These are phyloP conservation scores for Epizoanthus ramosus DNA, from an alignment of 92 coral and sea anemone genomes.

Conservation along the genomic window DNA sequence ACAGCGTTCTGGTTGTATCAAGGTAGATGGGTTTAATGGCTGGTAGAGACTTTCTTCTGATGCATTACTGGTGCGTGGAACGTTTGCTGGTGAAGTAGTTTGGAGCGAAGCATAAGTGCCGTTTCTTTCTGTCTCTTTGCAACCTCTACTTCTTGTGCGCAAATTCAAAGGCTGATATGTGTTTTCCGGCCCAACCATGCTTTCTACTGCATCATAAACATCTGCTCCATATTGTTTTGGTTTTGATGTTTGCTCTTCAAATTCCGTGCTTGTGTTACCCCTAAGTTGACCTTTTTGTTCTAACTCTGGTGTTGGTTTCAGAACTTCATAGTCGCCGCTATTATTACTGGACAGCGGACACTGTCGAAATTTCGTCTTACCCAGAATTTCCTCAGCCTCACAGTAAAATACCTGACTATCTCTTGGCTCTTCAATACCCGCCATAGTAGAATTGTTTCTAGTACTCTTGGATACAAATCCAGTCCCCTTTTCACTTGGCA, in stretches of 20 bases:
- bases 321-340: slow-evolving; percentile 20
- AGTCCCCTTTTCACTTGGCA: neutral
- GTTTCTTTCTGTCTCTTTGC: neutral
- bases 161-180: slow-evolving; percentile 15
- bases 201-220: slow-evolving; percentile 1
- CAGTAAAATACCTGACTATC: neutral
- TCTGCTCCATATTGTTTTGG: neutral
- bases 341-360: slow-evolving; percentile 21
- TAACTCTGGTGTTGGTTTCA: neutral
- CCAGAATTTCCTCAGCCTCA: neutral
- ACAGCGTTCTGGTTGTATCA: neutral
- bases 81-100: neutral
- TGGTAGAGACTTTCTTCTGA: slow-evolving; percentile 14
- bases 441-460: neutral
- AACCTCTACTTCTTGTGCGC: neutral
- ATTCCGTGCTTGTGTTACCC: neutral
- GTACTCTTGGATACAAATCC: neutral
- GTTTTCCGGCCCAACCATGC: neutral
- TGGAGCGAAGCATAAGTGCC: slow-evolving; percentile 22
- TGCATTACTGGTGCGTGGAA: neutral
- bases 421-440: neutral
- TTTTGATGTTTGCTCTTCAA: neutral
- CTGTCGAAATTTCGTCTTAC: slow-evolving; percentile 2
- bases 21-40: slow-evolving; percentile 10
- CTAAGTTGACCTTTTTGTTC: neutral